Percentiles rank a stretch among this genome's conserved stretches.
Evolutionary conservation across 2,888 invertebrate genomes (phyloP).

Genomic region (Sinohyriopsis cumingii): DNA sequence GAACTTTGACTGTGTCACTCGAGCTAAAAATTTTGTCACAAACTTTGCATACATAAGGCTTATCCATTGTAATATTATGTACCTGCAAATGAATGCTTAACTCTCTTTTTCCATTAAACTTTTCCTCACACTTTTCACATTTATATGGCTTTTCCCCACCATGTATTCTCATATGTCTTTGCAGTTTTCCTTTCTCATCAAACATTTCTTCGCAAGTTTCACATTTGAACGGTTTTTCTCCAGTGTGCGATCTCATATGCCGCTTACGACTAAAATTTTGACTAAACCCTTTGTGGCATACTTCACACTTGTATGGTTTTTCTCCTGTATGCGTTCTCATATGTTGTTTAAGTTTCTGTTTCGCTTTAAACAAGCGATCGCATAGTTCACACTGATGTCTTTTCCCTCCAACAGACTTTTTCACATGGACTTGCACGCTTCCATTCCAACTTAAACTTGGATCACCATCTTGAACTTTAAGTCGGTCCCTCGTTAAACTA

Average conservation of each 20-base stretch:
- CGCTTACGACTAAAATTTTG: conserved; percentile 20
- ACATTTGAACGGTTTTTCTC: conserved; percentile 35
- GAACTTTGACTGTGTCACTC: not conserved
- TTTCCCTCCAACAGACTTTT: not conserved
- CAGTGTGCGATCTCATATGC: conserved; percentile 24
- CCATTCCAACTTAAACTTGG: too few species aligned
- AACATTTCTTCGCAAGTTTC: conserved; percentile 27
- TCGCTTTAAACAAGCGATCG: conserved; percentile 17
- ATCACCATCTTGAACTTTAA: too few species aligned
- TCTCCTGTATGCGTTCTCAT: conserved; percentile 26
- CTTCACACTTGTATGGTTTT: conserved; percentile 23
- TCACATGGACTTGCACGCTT: too few species aligned
- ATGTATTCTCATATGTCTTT: conserved; percentile 30
- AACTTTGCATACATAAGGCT: conserved; percentile 2
- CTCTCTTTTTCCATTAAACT: conserved; percentile 22
- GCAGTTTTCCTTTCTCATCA: conserved; percentile 34
- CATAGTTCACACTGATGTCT: conserved; percentile 16
- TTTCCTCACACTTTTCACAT: conserved; percentile 37
- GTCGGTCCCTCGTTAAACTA: too few species aligned
- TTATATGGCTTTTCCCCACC: conserved; percentile 29
- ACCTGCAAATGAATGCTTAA: conserved; percentile 31
- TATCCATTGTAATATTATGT: conserved; percentile 12
- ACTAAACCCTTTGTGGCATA: conserved; percentile 22
- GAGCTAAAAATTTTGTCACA: too few species aligned
- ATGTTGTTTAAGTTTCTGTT: conserved; percentile 20